Evolutionary conservation across 1,140 invertebrate genomes (phyloP).

Genomic region (Sycophaga agraensis): DNA sequence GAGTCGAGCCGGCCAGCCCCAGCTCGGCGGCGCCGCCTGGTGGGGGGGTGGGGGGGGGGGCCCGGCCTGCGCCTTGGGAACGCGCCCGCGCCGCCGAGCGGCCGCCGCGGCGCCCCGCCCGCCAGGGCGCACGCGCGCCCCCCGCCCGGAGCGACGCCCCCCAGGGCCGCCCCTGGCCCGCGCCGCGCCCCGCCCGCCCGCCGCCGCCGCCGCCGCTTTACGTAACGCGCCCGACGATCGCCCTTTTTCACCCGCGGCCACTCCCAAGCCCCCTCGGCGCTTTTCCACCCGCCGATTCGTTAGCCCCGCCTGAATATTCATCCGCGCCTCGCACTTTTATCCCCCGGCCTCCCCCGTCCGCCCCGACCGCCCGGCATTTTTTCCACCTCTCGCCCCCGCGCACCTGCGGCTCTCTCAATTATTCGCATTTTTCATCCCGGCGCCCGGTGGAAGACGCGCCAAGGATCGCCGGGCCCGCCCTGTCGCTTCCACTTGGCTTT

Average conservation of each 20-base stretch:
- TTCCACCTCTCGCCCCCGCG: not conserved
- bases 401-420: no score
- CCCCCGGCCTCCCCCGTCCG: not conserved
- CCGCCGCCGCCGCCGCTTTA: not conserved
- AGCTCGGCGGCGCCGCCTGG: conserved; percentile 12
- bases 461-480: not conserved
- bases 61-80: conserved; percentile 18
- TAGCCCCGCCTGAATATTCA: not conserved
- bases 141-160: conserved; percentile 21
- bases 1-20: conserved; percentile 10
- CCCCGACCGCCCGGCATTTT: not conserved
- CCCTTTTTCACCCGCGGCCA: no score
- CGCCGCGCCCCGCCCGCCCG: not conserved
- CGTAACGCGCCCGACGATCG: not conserved
- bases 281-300: not conserved
- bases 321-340: not conserved
- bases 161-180: not conserved
- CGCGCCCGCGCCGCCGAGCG: conserved; percentile 3
- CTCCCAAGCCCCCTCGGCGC: not conserved
- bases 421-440: no score
- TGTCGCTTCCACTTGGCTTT: not conserved
- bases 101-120: no score
- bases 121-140: no score
- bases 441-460: no score
- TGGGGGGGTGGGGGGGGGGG: conserved; percentile 15